Conservation (phyloP, 2,797 vertebrate species). For the Cyprinella venusta region DNA sequence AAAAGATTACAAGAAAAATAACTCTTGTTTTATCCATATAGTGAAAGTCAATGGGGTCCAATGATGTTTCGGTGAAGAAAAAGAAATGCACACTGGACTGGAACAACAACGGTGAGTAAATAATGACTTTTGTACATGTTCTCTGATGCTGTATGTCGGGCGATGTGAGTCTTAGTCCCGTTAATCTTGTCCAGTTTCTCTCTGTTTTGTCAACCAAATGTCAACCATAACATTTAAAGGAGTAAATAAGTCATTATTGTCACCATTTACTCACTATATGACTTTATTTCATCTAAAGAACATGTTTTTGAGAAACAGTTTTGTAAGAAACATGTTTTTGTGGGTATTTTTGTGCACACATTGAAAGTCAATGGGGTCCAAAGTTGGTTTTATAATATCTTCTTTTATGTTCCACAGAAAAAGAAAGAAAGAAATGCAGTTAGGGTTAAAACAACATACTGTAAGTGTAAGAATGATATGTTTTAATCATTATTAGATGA, state of each 20-base stretch:
- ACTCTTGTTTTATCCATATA: neutral
- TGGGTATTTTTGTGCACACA: neutral
- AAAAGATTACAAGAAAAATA: neutral
- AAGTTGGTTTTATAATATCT: neutral
- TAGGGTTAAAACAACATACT: neutral
- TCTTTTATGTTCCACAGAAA: neutral
- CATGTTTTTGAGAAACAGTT: neutral
- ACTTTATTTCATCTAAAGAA: neutral
- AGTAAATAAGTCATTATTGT: neutral
- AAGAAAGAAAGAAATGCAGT: neutral
- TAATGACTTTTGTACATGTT: neutral
- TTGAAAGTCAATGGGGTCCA: neutral
- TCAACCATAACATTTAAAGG: neutral
- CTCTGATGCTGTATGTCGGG: neutral
- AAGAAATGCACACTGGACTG: neutral
- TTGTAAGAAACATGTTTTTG: neutral
- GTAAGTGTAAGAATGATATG: too few relatives aligned
- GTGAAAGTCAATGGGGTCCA: neutral
- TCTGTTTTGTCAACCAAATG: neutral
- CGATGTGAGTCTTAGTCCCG: too few relatives aligned
- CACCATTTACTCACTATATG: neutral
- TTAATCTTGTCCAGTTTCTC: neutral
- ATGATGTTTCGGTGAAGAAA: neutral
- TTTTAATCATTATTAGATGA: too few relatives aligned
- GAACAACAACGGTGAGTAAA: neutral